These are phyloP conservation scores for Pseudomyrmex flavicornis DNA, from an alignment of 1,140 invertebrate species.

Conservation along the genomic window DNA sequence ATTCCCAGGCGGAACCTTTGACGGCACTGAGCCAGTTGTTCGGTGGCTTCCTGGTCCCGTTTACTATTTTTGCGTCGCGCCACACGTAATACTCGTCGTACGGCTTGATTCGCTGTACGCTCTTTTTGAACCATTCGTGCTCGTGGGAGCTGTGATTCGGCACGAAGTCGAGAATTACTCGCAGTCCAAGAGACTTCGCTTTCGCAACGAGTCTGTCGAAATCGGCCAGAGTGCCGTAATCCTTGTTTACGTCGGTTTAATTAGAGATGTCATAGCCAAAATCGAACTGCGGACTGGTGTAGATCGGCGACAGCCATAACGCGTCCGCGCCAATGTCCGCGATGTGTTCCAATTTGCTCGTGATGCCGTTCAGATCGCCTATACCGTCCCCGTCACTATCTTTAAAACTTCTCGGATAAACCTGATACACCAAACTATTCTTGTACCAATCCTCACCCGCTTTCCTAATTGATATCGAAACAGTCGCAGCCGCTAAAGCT, in stretches of 20 bases:
- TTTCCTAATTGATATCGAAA: not conserved
- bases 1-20: conserved; percentile 86
- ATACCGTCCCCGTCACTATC: conserved; percentile 92
- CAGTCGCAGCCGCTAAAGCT: not conserved
- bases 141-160: conserved; percentile 91
- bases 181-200: conserved; percentile 77
- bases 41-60: conserved; percentile 71
- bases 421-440: conserved; percentile 90
- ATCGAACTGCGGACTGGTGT: conserved; percentile 86
- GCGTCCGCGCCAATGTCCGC: conserved; percentile 88
- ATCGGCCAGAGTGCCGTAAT: conserved; percentile 88
- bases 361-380: conserved; percentile 90
- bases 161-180: conserved; percentile 89
- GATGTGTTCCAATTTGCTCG: conserved; percentile 88
- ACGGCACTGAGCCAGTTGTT: conserved; percentile 83
- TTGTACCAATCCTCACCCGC: conserved; percentile 89
- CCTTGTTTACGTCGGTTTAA: conserved; percentile 86
- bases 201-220: conserved; percentile 86
- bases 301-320: conserved; percentile 88
- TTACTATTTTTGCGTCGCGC: conserved; percentile 82
- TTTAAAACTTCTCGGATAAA: conserved; percentile 92
- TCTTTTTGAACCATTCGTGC: conserved; percentile 89
- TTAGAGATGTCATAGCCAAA: conserved; percentile 89
- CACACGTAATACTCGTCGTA: conserved; percentile 91
- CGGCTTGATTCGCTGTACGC: conserved; percentile 85